Base-by-base conservation (phyloP, 2,888 invertebrate genomes). In the Conus canariensis region DNA sequence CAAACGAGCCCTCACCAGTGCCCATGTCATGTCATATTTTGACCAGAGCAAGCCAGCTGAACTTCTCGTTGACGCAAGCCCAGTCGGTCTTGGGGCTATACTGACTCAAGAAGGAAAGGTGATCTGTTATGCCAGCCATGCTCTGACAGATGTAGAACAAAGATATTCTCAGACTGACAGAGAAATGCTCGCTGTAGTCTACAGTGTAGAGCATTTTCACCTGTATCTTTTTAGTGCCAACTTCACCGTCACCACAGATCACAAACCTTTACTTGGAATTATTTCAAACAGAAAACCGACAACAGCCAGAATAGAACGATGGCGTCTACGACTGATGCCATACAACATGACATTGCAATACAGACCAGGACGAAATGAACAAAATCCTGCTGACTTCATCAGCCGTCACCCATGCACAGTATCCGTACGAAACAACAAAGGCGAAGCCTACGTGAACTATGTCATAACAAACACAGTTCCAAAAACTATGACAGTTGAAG, bases 141-240 rank as follows among this genome's bases (percentile, higher is more conserved):
- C 45, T 45, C 22, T 85, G 85, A 85, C 85, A 85, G 85, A 85
- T n/a, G n/a, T n/a, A 16, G 59, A 85, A 58, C 7, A 80, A 80
- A 80, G 80, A 6, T 80, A 80, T 30, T 80, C 45, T 10, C 94
- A 94, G 85, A 94, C 93, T n/a, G 93, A 93, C 58, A 83, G 93
- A n/a, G 93, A 94, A 89, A 91, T 92, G 87, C 89, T 94, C 56
- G 94, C 93, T 10, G 92, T 94, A 16, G 92, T 93, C 4, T 94
- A 92, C 94, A 91, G 91, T 14, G 92, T 80, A 12, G 80, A 80
- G 30, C 80, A 80, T 30, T 45, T 80, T 80, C 80, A 25, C 12
- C 80, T 80, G 92, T 85, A 93, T 94, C 90, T 94, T 93, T 86
- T 94, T 93, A n/a, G 85, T 16, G 9, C 19, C 12, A 56, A 59